Conservation (phyloP, 2,888 invertebrate species). For the Dioctria rufipes region DNA sequence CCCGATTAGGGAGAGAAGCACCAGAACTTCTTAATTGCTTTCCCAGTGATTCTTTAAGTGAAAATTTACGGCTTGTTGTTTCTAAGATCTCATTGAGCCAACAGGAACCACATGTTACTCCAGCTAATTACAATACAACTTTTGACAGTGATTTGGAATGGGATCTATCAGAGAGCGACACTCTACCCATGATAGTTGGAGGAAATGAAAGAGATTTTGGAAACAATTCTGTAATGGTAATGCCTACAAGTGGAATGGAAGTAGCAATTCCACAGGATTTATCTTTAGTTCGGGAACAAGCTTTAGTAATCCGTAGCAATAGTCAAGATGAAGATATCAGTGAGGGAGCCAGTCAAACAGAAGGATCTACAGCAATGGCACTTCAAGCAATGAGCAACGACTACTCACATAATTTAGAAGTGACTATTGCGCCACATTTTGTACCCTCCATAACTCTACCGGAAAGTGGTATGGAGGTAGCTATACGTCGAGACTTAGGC, state of each 20-base stretch:
- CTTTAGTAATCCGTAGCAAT: slow-evolving; percentile 67
- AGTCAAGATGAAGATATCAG: slow-evolving; percentile 65
- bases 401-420: slow-evolving; percentile 48
- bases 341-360: slow-evolving; percentile 64
- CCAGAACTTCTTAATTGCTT: slow-evolving; percentile 76
- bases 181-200: slow-evolving; percentile 70
- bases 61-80: slow-evolving; percentile 82
- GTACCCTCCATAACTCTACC: slow-evolving; percentile 68
- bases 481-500: slow-evolving; percentile 67
- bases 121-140: slow-evolving; percentile 74
- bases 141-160: slow-evolving; percentile 85
- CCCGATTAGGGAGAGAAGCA: slow-evolving; percentile 66
- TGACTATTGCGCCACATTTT: slow-evolving; percentile 62
- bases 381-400: slow-evolving; percentile 62
- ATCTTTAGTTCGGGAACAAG: slow-evolving; percentile 70
- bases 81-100: slow-evolving; percentile 75
- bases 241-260: slow-evolving; percentile 67
- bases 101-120: slow-evolving; percentile 75
- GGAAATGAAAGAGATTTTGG: slow-evolving; percentile 60
- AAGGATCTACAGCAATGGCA: slow-evolving; percentile 62
- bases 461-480: slow-evolving; percentile 70
- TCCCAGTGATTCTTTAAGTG: slow-evolving; percentile 81
- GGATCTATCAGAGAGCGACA: slow-evolving; percentile 79
- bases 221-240: slow-evolving; percentile 62
- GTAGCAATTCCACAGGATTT: slow-evolving; percentile 71